A percentile compares a stretch with the other conserved stretches of the same genome.
phyloP scores from a whole-genome alignment of 1,140 invertebrate genomes.

The Leptinotarsa defecta region DNA sequence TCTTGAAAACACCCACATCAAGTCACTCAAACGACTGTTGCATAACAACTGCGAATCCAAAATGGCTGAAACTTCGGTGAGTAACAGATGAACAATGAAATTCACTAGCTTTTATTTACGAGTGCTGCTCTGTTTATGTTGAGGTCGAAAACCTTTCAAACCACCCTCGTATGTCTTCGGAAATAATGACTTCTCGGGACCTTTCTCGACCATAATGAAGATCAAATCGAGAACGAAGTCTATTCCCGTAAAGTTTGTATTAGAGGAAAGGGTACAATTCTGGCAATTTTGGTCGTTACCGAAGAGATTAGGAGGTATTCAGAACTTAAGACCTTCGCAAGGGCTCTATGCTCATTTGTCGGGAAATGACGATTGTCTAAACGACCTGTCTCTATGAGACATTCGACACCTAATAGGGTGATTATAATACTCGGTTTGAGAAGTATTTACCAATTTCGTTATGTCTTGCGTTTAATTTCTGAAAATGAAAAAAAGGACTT shows the following conservation, averaged over 20 bases:
- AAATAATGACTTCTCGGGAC: background rate
- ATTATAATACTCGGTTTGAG: background rate
- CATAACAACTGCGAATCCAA: too few relatives aligned
- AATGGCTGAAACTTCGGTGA: too few relatives aligned
- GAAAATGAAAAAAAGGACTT: too few relatives aligned
- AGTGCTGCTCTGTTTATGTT: too few relatives aligned
- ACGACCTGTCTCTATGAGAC: background rate
- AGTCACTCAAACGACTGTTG: too few relatives aligned
- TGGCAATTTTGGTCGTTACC: conserved; percentile 2
- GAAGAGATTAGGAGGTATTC: conserved; percentile 6
- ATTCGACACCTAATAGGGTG: background rate
- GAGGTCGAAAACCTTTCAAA: too few relatives aligned
- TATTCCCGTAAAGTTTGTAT: conserved; percentile 10
- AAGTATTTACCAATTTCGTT: too few relatives aligned
- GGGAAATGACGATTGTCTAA: background rate
- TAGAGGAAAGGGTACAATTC: conserved; percentile 16
- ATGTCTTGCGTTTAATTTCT: too few relatives aligned
- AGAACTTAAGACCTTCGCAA: background rate
- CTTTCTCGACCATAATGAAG: background rate
- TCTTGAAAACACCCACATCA: too few relatives aligned
- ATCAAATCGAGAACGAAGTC: conserved; percentile 11
- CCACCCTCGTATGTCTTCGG: background rate
- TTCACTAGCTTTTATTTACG: too few relatives aligned
- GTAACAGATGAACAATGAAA: too few relatives aligned
- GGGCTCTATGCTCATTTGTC: background rate